Percentiles rank a stretch among this genome's conserved stretches.
Evolutionary conservation across 2,888 invertebrate species (phyloP).

Genomic region (Torymus texanus): DNA sequence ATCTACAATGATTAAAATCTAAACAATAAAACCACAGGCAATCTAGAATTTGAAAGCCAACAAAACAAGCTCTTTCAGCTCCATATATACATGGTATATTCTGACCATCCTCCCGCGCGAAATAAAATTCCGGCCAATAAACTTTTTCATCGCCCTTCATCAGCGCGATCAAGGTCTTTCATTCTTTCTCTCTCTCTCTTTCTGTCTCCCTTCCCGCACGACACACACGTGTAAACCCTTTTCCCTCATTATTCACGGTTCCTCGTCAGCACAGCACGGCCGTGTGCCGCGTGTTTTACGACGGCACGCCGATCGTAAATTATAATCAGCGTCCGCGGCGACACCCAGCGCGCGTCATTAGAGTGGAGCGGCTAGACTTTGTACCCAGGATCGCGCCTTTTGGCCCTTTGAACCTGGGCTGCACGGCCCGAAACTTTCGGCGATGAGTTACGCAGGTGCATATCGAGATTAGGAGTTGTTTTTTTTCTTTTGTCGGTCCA

Average conservation of each 20-base stretch:
- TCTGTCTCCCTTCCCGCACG: background rate
- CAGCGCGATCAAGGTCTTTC: background rate
- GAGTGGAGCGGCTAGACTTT: background rate
- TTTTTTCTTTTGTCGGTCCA: too few relatives aligned
- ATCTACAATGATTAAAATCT: too few relatives aligned
- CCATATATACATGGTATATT: background rate
- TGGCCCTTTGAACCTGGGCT: background rate
- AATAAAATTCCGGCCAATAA: background rate
- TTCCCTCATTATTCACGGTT: constrained; percentile 22
- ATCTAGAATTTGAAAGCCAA: too few relatives aligned
- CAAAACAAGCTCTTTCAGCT: too few relatives aligned
- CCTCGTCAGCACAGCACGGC: constrained; percentile 2
- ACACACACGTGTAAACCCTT: background rate
- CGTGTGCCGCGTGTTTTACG: constrained; percentile 53
- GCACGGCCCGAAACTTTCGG: too few relatives aligned
- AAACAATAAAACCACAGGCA: too few relatives aligned
- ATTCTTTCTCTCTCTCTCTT: too few relatives aligned
- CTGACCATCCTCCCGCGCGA: background rate
- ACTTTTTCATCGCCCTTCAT: constrained; percentile 22
- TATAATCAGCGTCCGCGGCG: constrained; percentile 70
- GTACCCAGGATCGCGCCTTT: background rate
- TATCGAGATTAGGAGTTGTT: too few relatives aligned
- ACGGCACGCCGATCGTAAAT: constrained; percentile 66
- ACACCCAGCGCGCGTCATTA: constrained; percentile 54
- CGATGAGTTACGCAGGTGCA: too few relatives aligned